Evolutionary conservation across 2,797 vertebrate genomes (phyloP), one percentile per base, ranked within the genome.

Genomic region (Eleutherodactylus coqui): DNA sequence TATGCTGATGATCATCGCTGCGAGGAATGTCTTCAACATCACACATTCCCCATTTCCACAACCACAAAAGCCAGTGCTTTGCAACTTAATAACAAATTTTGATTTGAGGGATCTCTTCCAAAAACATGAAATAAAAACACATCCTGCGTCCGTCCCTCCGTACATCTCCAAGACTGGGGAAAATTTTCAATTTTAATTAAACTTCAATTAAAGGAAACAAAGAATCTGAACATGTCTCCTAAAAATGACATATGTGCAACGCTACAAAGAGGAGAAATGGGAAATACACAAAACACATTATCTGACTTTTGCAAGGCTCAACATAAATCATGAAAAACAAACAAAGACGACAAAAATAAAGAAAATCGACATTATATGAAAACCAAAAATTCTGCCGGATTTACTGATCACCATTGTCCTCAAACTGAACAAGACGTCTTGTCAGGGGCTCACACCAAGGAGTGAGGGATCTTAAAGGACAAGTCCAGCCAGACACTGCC

Each of bases 191-290:
- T 75, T 75, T 32, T 51, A 75, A 75, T 21, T 75, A 75, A 32
- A 75, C 51, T 32, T 34, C 45, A 75, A 75, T 75, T 47, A 75
- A 75, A 49, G 24, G 9, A 75, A 75, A 75, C 73, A 32, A 32
- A 49, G 72, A 1, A 51, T 51, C 14, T 29, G 2, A 49, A 75
- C 2, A 75, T 17, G 73, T 51, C 45, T 32, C 14, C 45, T 51
- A 51, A 49, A 75, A 75, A 34, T 34, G 29, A 36, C 49, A 53
- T 14, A 76, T 32, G 75, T 21, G 47, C 9, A 4, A 17, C 5
- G 29, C 16, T 21, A 75, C 75, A 8, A 34, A 34, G 8, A 76
- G 29, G 29, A 19, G 32, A 13, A 5, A 29, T 17, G 47, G n/a
- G 75, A 53, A 51, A 53, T 24, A 8, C 27, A 29, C n/a, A 29